A percentile compares a stretch with the other conserved stretches of the same genome.
phyloP scores from a whole-genome alignment of 2,113 vertebrate genomes.

The Petaurus breviceps region DNA sequence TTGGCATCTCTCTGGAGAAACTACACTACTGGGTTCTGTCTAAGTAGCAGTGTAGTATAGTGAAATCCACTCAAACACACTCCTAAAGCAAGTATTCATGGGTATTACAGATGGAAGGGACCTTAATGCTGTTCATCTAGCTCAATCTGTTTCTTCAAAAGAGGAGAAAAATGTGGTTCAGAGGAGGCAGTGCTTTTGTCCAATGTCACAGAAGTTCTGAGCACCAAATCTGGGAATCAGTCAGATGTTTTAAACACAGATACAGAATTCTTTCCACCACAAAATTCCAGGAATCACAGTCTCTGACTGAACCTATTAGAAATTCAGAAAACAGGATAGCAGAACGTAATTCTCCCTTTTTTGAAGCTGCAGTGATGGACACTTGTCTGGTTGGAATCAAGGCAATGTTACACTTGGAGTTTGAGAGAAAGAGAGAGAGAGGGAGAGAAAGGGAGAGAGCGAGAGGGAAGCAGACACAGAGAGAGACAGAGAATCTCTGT shows the following conservation, averaged over 20 bases:
- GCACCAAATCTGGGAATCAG: background rate
- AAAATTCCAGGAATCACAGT: background rate
- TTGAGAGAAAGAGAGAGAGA: background rate
- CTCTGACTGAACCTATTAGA: background rate
- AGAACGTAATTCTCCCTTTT: background rate
- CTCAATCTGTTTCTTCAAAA: background rate
- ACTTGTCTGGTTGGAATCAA: background rate
- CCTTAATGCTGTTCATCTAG: background rate
- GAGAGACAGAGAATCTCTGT: background rate
- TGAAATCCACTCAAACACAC: background rate
- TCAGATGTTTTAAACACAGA: background rate
- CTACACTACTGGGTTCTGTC: background rate
- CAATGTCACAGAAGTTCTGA: background rate
- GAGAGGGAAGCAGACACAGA: background rate
- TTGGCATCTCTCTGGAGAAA: background rate
- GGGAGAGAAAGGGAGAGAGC: background rate
- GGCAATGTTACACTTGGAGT: background rate
- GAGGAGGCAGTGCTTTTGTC: background rate
- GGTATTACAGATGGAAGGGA: background rate
- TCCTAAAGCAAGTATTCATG: background rate
- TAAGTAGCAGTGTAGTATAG: background rate
- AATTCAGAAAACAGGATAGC: background rate
- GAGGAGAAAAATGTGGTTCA: background rate
- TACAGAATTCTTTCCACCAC: background rate
- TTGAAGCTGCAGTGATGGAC: background rate